These are phyloP conservation scores for Pempheris klunzingeri DNA, from an alignment of 2,797 vertebrate genomes.

Conservation along the genomic window DNA sequence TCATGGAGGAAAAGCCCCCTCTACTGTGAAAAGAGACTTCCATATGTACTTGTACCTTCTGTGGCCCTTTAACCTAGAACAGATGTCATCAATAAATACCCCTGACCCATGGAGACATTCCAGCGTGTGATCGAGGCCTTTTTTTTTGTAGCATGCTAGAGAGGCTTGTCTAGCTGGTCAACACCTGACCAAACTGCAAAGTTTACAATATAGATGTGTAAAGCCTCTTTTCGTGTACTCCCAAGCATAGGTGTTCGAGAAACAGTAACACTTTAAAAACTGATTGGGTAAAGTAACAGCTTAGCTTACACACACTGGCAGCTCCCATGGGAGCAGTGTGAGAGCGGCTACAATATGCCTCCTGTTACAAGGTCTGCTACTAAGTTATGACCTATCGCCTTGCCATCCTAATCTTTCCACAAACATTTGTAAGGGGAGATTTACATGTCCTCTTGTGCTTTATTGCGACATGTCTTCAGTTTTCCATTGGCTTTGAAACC, in stretches of 20 bases:
- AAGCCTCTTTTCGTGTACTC: constrained; percentile 81
- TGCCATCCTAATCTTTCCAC: constrained; percentile 83
- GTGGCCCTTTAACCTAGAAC: constrained; percentile 90
- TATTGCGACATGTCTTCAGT: constrained; percentile 71
- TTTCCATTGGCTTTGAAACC: constrained; percentile 70
- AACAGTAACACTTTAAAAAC: constrained; percentile 90
- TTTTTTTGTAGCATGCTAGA: constrained; percentile 58
- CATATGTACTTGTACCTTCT: constrained; percentile 89
- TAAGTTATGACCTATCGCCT: constrained; percentile 82
- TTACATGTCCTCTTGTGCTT: constrained; percentile 78
- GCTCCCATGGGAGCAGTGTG: constrained; percentile 85
- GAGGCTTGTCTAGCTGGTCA: constrained; percentile 80
- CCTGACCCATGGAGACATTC: constrained; percentile 87
- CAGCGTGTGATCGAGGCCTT: constrained; percentile 81
- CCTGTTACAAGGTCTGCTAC: constrained; percentile 86
- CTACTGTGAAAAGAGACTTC: constrained; percentile 91
- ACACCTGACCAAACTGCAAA: constrained; percentile 94
- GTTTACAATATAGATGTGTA: constrained; percentile 83
- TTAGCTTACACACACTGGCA: constrained; percentile 82
- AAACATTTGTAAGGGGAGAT: constrained; percentile 78
- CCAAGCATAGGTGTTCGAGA: constrained; percentile 78
- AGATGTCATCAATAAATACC: constrained; percentile 94
- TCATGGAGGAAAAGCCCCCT: constrained; percentile 86
- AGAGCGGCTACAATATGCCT: constrained; percentile 89
- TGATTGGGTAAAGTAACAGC: constrained; percentile 89